Evolutionary conservation across 2,888 invertebrate species (phyloP).

Genomic region (Drosophila silvestris): DNA sequence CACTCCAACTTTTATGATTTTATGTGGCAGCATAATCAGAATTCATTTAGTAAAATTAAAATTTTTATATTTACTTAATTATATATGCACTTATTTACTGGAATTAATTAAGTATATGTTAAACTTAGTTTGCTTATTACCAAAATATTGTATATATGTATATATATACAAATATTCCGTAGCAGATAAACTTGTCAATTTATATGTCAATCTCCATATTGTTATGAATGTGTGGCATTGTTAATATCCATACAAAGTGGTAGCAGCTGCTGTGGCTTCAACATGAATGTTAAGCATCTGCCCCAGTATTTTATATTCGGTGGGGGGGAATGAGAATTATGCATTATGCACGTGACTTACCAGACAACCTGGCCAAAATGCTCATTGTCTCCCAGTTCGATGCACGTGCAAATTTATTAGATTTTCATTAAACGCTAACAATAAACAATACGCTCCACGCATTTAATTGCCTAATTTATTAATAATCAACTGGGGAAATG

Average conservation of each 20-base stretch:
- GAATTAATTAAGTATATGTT: not conserved
- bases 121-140: not conserved
- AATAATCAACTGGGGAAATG: constrained; percentile 60
- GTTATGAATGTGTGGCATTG: not conserved
- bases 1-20: constrained; percentile 25
- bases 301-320: not conserved
- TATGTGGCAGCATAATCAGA: constrained; percentile 20
- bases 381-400: constrained; percentile 32
- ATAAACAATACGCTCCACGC: constrained; percentile 65
- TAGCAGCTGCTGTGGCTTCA: constrained; percentile 18
- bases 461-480: constrained; percentile 81
- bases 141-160: not conserved
- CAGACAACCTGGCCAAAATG: constrained; percentile 14
- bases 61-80: constrained; percentile 13
- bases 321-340: constrained; percentile 53
- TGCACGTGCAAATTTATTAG: constrained; percentile 70
- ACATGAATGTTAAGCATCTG: constrained; percentile 20
- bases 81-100: constrained; percentile 13
- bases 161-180: not conserved
- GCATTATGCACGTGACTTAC: constrained; percentile 74
- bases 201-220: not conserved
- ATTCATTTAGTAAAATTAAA: constrained; percentile 28
- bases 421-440: constrained; percentile 67
- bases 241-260: constrained; percentile 19
- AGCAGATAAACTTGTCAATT: not conserved